These are phyloP conservation scores for Neodiprion virginianus DNA, from an alignment of 1,140 invertebrate species.

Conservation along the genomic window DNA sequence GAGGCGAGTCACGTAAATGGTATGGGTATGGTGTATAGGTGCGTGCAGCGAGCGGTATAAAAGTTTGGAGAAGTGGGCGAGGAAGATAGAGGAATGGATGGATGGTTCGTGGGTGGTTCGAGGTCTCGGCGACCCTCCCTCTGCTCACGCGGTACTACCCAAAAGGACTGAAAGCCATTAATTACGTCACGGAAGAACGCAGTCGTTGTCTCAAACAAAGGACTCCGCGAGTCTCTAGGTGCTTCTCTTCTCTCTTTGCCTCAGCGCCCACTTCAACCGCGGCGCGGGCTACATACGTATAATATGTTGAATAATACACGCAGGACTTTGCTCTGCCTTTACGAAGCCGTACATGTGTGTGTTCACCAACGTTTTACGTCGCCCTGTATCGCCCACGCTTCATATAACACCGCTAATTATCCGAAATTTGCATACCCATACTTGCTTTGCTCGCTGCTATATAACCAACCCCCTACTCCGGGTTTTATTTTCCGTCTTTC, in stretches of 20 bases:
- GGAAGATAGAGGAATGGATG: too few relatives aligned
- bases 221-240: slow-evolving; percentile 10
- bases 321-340: too few relatives aligned
- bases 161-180: slow-evolving; percentile 51
- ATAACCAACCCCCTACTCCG: background rate
- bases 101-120: too few relatives aligned
- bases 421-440: slow-evolving; percentile 47
- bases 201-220: slow-evolving; percentile 59
- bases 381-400: slow-evolving; percentile 45
- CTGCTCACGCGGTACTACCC: background rate
- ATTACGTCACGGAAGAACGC: slow-evolving; percentile 61
- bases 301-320: too few relatives aligned
- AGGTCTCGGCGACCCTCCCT: too few relatives aligned
- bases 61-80: background rate
- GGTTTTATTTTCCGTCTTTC: background rate
- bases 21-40: background rate
- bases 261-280: too few relatives aligned
- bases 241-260: background rate
- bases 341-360: background rate
- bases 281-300: too few relatives aligned
- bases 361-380: slow-evolving; percentile 31
- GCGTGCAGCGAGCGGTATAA: background rate
- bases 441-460: background rate
- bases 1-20: background rate
- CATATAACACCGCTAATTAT: slow-evolving; percentile 56